Conservation (phyloP, 2,797 vertebrate genomes). For the Helicolenus hilgendorfi region DNA sequence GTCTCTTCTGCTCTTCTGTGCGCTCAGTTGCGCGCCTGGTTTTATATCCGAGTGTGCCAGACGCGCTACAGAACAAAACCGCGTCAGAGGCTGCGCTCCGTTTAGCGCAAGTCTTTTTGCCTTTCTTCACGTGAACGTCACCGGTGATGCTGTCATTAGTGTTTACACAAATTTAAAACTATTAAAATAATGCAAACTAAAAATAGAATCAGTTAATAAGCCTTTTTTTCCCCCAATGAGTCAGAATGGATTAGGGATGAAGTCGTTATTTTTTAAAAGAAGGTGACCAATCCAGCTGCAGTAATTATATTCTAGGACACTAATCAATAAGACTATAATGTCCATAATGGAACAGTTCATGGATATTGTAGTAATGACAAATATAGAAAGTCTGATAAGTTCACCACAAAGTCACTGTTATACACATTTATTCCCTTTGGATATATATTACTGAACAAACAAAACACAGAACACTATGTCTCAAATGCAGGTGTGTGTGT, state of each 20-base stretch:
- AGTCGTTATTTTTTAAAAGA: neutral
- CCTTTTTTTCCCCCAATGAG: neutral
- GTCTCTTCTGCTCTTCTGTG: constrained; percentile 68
- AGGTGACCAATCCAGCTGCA: neutral
- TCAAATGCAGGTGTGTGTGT: neutral
- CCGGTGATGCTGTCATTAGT: constrained; percentile 72
- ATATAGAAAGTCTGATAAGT: neutral
- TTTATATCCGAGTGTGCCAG: constrained; percentile 82
- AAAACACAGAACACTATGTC: neutral
- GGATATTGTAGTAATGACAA: neutral
- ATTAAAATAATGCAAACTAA: constrained; percentile 19
- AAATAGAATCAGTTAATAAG: constrained; percentile 42
- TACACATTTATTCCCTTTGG: neutral
- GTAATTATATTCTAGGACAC: neutral
- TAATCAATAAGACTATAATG: neutral
- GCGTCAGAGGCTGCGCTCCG: constrained; percentile 78
- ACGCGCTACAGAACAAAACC: constrained; percentile 31
- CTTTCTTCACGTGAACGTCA: constrained; percentile 81
- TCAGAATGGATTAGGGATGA: constrained; percentile 3
- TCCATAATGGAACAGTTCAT: neutral
- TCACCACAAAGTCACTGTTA: neutral
- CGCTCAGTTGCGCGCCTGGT: constrained; percentile 50
- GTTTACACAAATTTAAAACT: constrained; percentile 9
- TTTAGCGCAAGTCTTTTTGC: constrained; percentile 63
- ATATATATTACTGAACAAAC: neutral